A percentile compares a stretch with the other conserved stretches of the same genome.
These are phyloP conservation scores for Trichomalopsis sarcophagae DNA, from an alignment of 1,140 invertebrate genomes.

Conservation along the genomic window DNA sequence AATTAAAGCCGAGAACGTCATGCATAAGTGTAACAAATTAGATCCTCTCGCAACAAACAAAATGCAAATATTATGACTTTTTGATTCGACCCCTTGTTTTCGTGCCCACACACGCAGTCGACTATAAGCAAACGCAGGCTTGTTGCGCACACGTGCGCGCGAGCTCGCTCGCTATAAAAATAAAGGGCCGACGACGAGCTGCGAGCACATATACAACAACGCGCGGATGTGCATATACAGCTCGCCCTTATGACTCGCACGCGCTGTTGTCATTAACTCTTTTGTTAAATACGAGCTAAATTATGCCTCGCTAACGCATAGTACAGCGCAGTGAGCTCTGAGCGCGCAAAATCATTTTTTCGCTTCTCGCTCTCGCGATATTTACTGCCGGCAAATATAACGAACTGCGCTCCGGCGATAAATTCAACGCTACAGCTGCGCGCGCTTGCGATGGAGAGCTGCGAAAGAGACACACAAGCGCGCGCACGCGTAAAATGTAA, in stretches of 20 bases:
- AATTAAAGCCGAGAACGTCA: conserved; percentile 26
- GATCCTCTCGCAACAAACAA: neutral
- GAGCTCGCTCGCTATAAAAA: neutral
- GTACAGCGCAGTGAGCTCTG: neutral
- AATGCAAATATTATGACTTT: conserved; percentile 42
- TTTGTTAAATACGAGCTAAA: conserved; percentile 30
- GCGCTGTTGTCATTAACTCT: conserved; percentile 12
- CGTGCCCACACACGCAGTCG: neutral
- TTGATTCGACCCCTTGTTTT: conserved; percentile 8
- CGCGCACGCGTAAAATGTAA: conserved; percentile 24
- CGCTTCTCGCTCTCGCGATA: conserved; percentile 4
- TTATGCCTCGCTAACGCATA: neutral
- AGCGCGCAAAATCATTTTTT: neutral
- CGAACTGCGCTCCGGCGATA: neutral
- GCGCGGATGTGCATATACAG: neutral
- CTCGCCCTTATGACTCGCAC: neutral
- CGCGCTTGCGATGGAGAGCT: neutral
- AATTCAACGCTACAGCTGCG: neutral
- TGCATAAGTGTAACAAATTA: conserved; percentile 11
- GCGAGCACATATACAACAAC: neutral
- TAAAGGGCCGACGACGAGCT: neutral
- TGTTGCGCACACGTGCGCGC: neutral
- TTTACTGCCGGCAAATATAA: conserved; percentile 8
- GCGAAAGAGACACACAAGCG: neutral
- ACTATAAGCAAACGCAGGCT: neutral